Base-by-base conservation (phyloP, 30 jellyfish, hydroid and myxozoan species). In the Aurelia aurita complex sp. Pacific region DNA sequence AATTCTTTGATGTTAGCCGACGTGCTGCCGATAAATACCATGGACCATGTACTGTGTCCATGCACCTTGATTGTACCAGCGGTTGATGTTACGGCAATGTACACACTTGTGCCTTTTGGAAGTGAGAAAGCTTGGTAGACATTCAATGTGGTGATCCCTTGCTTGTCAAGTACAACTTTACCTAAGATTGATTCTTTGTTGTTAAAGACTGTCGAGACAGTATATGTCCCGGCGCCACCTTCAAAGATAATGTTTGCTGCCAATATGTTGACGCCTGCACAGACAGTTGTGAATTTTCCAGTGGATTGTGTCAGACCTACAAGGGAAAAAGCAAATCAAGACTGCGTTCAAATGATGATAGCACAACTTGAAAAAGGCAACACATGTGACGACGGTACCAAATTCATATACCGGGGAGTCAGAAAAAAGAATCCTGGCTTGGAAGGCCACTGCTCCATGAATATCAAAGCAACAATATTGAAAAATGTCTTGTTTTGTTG, bases 171-270 rank as follows among this genome's bases (percentile, higher is more conserved):
- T 0, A 53, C 83, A 14, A 54, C 69, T 46, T 92, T 14, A 7
- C 89, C 96, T 5, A 79, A 53, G 2, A 91, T 60, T 17, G 96
- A 68, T 29, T 82, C 61, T 29, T 77, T 70, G 46, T 64, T 88
- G 51, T 86, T 82, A 73, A 92, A 76, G 6, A 62, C 52, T 32
- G 92, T 96, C 11, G 96, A 73, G 5, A 92, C 77, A 65, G 84
- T 67, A 69, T 92, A 92, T n/a, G 82, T 74, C 5, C 98, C 98
- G 8, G 96, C 87, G 10, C 75, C 86, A 11, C 96, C 98, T 64
- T 79, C 90, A 59, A 92, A 71, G 18, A 92, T 86, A 87, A 92
- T 92, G 73, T 92, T 92, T 42, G 97, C 96, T n/a, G 98, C 69
- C 42, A 92, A 57, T 66, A 88, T 76, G 88, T 86, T 88, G 40